Conservation (phyloP, 2,888 invertebrate species). For the Microchrysa polita region DNA sequence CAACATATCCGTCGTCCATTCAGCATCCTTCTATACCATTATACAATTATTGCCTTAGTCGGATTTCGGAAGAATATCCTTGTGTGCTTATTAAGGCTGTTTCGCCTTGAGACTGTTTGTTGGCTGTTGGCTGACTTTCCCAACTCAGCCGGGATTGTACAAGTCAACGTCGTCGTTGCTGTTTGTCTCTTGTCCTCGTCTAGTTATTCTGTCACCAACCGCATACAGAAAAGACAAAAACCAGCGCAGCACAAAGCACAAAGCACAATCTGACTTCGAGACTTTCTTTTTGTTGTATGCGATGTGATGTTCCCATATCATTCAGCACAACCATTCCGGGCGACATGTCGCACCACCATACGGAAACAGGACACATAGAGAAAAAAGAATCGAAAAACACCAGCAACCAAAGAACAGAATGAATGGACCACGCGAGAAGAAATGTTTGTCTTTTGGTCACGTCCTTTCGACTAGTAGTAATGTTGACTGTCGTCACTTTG, state of each 20-base stretch:
- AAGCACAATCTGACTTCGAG: too few relatives aligned
- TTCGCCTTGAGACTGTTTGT: too few relatives aligned
- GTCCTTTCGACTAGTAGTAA: constrained; percentile 44
- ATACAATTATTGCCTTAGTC: not conserved
- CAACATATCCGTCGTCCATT: not conserved
- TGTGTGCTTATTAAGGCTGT: not conserved
- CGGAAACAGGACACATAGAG: too few relatives aligned
- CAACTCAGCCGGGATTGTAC: not conserved
- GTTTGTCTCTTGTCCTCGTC: too few relatives aligned
- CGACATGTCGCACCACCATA: too few relatives aligned
- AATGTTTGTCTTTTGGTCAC: constrained; percentile 47
- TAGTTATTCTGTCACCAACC: constrained; percentile 9
- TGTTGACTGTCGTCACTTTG: constrained; percentile 45
- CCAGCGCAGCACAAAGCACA: too few relatives aligned
- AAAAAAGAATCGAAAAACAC: not conserved
- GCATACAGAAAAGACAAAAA: not conserved
- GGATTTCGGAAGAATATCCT: constrained; percentile 2
- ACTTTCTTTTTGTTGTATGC: too few relatives aligned
- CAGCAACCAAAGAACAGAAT: too few relatives aligned
- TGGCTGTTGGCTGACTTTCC: not conserved
- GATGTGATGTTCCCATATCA: constrained; percentile 1
- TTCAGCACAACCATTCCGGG: too few relatives aligned
- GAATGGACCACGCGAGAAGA: not conserved
- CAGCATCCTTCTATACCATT: too few relatives aligned
- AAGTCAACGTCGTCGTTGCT: too few relatives aligned